Evolutionary conservation across 2,113 vertebrate genomes (phyloP).

Genomic region (Cottus gobio): DNA sequence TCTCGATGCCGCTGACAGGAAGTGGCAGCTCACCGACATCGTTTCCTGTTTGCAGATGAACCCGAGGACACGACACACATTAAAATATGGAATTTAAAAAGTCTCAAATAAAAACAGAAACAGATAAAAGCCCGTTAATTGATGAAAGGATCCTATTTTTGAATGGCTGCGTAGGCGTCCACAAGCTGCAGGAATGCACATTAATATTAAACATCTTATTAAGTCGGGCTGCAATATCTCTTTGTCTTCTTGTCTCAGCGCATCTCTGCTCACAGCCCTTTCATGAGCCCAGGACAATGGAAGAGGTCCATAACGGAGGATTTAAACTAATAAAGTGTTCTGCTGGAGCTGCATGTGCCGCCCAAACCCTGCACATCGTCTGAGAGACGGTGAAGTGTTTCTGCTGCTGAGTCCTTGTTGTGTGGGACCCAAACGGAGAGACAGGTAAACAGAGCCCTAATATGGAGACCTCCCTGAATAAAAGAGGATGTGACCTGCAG

Average conservation of each 20-base stretch:
- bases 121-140: background rate
- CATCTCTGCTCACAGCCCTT: conserved; percentile 1
- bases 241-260: conserved; percentile 2
- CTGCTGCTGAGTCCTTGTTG: too few species aligned
- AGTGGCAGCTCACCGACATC: too few species aligned
- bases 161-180: background rate
- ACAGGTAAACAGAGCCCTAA: conserved; percentile 15
- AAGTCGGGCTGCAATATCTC: conserved; percentile 20
- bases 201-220: conserved; percentile 39
- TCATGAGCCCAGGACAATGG: conserved; percentile 26
- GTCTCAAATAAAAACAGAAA: background rate
- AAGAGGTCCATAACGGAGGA: conserved; percentile 15
- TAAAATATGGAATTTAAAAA: background rate
- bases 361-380: too few species aligned
- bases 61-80: background rate
- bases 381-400: background rate
- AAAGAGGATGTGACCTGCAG: conserved; percentile 25
- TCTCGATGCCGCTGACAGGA: too few species aligned
- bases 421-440: too few species aligned
- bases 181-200: background rate
- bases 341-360: background rate
- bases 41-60: too few species aligned
- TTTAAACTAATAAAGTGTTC: conserved; percentile 27
- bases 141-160: background rate
- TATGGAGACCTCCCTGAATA: conserved; percentile 26